phyloP scores from a whole-genome alignment of 2,113 vertebrate genomes.

The Channa argus region DNA sequence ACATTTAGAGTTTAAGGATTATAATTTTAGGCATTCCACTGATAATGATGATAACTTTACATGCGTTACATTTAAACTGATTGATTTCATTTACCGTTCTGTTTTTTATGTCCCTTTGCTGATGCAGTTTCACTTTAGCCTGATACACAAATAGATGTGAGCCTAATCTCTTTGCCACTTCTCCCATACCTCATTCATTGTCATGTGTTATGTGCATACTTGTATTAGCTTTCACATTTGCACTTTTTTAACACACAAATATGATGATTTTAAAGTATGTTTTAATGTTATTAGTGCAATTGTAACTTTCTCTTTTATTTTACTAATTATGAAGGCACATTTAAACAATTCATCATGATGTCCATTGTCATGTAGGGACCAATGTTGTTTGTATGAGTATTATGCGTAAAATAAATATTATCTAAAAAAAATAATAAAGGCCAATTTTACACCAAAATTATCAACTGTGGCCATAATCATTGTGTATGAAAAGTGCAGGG shows the following conservation, averaged over 20 bases:
- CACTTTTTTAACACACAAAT: conserved; percentile 74
- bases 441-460: conserved; percentile 70
- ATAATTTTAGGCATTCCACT: background rate
- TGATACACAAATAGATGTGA: conserved; percentile 71
- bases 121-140: conserved; percentile 70
- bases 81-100: no score
- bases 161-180: conserved; percentile 64
- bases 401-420: conserved; percentile 39
- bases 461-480: conserved; percentile 72
- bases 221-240: conserved; percentile 78
- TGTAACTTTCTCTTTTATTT: conserved; percentile 72
- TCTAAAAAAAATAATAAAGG: conserved; percentile 76
- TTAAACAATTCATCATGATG: conserved; percentile 50
- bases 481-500: conserved; percentile 52
- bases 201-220: conserved; percentile 62
- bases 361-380: conserved; percentile 54
- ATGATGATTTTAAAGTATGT: conserved; percentile 64
- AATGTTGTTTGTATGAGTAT: conserved; percentile 75
- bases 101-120: conserved; percentile 15
- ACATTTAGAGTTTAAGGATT: background rate
- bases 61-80: no score
- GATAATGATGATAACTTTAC: no score
- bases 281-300: conserved; percentile 68
- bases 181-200: conserved; percentile 70
- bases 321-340: conserved; percentile 67